Conservation (phyloP, 2,797 vertebrate species). For the Parotocinclus haroldoi region DNA sequence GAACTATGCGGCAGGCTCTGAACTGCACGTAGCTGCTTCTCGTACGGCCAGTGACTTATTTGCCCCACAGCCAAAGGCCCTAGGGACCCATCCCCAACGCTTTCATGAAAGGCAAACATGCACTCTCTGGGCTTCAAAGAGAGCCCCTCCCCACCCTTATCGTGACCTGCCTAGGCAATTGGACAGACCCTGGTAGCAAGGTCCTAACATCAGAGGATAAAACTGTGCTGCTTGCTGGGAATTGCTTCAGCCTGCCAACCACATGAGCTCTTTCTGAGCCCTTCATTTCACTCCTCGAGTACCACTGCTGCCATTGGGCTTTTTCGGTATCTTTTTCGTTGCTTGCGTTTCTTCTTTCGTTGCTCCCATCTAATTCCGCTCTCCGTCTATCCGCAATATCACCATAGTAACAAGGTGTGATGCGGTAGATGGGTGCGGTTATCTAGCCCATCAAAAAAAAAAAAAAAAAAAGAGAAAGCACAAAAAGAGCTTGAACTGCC, state of each 20-base stretch:
- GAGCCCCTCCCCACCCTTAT: background rate
- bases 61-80: conserved; percentile 18
- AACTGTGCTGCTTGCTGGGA: conserved; percentile 27
- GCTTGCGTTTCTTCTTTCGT: too few relatives aligned
- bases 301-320: too few relatives aligned
- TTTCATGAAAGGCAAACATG: conserved; percentile 31
- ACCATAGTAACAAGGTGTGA: conserved; percentile 51
- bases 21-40: conserved; percentile 17
- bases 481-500: conserved; percentile 37
- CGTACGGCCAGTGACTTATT: conserved; percentile 13
- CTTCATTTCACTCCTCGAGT: conserved; percentile 8
- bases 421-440: conserved; percentile 32
- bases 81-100: conserved; percentile 14
- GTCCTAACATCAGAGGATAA: conserved; percentile 35
- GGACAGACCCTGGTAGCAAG: conserved; percentile 25
- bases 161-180: conserved; percentile 26
- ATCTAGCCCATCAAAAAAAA: conserved; percentile 35
- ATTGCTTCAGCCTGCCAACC: conserved; percentile 33
- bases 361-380: conserved; percentile 10
- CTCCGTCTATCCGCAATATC: conserved; percentile 30
- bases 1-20: conserved; percentile 11
- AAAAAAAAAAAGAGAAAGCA: background rate
- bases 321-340: too few relatives aligned
- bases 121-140: conserved; percentile 33
- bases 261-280: conserved; percentile 15